Base-by-base conservation (phyloP, 30 jellyfish, hydroid and myxozoan genomes). In the Clytia hemisphaerica region DNA sequence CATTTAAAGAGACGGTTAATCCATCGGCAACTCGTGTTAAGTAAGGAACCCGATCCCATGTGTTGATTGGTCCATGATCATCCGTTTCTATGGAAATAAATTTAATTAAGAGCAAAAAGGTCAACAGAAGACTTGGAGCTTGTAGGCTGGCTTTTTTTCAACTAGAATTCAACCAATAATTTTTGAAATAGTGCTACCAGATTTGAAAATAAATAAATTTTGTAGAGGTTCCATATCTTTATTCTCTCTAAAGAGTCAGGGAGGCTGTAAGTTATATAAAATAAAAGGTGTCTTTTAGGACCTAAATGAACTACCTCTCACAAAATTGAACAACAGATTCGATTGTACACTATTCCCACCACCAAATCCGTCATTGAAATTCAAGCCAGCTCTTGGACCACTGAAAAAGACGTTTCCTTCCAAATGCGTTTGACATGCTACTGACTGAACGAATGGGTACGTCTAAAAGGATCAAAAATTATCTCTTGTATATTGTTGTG, bases 331-430 rank as follows among this genome's bases (percentile, higher is more conserved):
- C 37, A 87, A 83, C 24, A 87, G 79, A 34, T 79, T 87, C 15
- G 50, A 78, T 30, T 88, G 61, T 29, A 87, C 64, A 21, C 42
- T 37, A 76, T 87, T 87, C 45, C 94, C 97, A 25, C 97, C 97
- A n/a, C 97, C 97, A 75, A 87, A 87, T 4, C 97, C 97, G 69
- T 87, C 97, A 47, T 87, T 87, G 47, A 87, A 61, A 75, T 87
- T 87, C 37, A 87, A 72, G 6, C 94, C 93, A 5, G 92, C 97
- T 3, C 97, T 80, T 4, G 97, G 97, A 10, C 97, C 97, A 45
- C 79, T 87, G 79, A 87, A 87, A 65, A 87, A 87, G 14, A 87
- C 97, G 62, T 87, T 87, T 18, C 94, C 92, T 50, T 87, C 94
- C 44, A 87, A n/a, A 33, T 75, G 74, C 18, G 92, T 61, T 48